Evolutionary conservation across 2,888 invertebrate species (phyloP), one percentile per base, ranked within the genome.

Genomic region (Athripsodes cinereus): DNA sequence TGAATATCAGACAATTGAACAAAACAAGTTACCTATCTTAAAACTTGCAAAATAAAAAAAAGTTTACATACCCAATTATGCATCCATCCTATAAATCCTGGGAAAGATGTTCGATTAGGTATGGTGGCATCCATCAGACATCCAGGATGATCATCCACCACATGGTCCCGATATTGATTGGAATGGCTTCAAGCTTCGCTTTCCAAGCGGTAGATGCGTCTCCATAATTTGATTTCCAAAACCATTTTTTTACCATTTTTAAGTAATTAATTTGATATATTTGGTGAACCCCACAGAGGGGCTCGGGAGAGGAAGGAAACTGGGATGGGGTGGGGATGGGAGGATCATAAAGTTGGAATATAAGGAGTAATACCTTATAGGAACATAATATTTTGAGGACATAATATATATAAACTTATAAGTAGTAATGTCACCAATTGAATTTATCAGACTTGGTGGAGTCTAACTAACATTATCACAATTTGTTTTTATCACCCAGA

Each of bases 221-320:
- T n/a, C n/a, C n/a, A n/a, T n/a, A n/a, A n/a, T n/a, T n/a, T n/a
- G n/a, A n/a, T n/a, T n/a, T n/a, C n/a, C n/a, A 26, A 26, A 6
- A 26, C 26, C 26, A 16, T 40, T 40, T 40, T 40, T 40, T 5
- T 40, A 40, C 40, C 40, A 40, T 40, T 40, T 26, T 40, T 40
- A 40, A 40, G 40, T 40, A 40, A 40, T 47, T 47, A 46, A 52
- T 26, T 51, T 55, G 52, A 60, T 31, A 22, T 46, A 55, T 57
- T 59, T 59, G 61, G 52, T 57, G 63, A 59, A 58, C 58, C 62
- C 59, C 20, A 50, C 22, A 59, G 57, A 60, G 55, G 62, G 58
- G 59, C 59, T 49, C 34, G 54, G 53, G 35, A n/a, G 31, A 40
- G 51, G 22, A 47, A 11, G 35, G 44, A 55, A 51, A 3, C 8